These are phyloP conservation scores for Ctenochaetus hawaiiensis DNA, from an alignment of 2,797 vertebrate species.

Conservation along the genomic window DNA sequence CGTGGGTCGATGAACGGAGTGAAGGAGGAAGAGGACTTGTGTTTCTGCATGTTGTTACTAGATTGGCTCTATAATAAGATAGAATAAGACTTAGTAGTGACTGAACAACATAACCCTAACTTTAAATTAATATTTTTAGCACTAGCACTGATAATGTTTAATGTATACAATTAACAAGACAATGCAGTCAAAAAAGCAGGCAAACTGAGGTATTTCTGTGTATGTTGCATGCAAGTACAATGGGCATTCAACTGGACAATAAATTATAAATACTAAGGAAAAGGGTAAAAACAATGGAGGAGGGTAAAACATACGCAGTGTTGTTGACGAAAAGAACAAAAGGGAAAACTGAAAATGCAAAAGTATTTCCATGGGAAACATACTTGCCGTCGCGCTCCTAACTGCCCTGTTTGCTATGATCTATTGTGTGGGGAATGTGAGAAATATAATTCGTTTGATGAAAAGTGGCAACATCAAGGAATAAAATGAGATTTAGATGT, in stretches of 20 bases:
- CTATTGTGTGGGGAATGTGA: constrained; percentile 60
- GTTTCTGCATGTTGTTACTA: constrained; percentile 99
- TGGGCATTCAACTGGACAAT: constrained; percentile 19
- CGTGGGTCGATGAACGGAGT: constrained; percentile 99
- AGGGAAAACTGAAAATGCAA: constrained; percentile 27
- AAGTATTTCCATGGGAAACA: constrained; percentile 36
- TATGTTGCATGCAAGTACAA: constrained; percentile 62
- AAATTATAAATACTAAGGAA: constrained; percentile 39
- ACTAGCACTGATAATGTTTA: not conserved
- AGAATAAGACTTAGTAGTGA: constrained; percentile 2
- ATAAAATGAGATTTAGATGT: constrained; percentile 36
- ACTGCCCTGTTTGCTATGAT: constrained; percentile 59
- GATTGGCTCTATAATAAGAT: constrained; percentile 90
- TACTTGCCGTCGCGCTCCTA: constrained; percentile 70
- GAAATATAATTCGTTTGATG: constrained; percentile 50
- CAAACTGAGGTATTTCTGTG: constrained; percentile 33
- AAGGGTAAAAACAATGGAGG: constrained; percentile 46
- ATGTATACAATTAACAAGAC: constrained; percentile 16
- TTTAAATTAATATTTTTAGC: constrained; percentile 7
- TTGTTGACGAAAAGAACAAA: constrained; percentile 57
- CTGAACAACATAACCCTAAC: not conserved
- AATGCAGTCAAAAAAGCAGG: constrained; percentile 29
- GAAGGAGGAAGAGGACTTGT: constrained; percentile 99
- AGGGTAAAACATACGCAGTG: constrained; percentile 55
- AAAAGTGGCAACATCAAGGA: constrained; percentile 47